These are phyloP conservation scores for Trachelus tabidus DNA, from an alignment of 2,888 invertebrate species.

Conservation along the genomic window DNA sequence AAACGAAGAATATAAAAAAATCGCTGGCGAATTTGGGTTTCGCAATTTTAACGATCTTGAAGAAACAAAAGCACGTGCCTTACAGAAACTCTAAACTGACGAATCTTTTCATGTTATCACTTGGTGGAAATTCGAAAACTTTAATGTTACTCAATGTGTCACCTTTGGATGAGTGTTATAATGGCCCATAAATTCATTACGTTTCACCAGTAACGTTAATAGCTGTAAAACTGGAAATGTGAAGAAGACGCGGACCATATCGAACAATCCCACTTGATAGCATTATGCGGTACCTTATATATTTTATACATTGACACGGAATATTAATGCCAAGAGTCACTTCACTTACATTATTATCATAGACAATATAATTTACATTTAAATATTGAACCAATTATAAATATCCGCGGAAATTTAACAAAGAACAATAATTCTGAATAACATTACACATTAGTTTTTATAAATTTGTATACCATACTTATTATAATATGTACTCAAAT, in stretches of 20 bases:
- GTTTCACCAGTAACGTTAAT: conserved; percentile 90
- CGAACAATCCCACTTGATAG: conserved; percentile 40
- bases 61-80: conserved; percentile 87
- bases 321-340: too few relatives aligned
- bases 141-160: conserved; percentile 93
- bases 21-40: conserved; percentile 80
- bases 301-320: too few relatives aligned
- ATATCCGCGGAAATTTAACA: too few relatives aligned
- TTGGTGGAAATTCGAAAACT: conserved; percentile 93
- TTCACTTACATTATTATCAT: too few relatives aligned
- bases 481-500: neutral
- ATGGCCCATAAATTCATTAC: conserved; percentile 89
- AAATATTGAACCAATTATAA: too few relatives aligned
- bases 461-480: too few relatives aligned
- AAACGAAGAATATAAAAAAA: conserved; percentile 88
- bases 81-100: conserved; percentile 92
- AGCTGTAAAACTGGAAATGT: conserved; percentile 82
- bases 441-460: too few relatives aligned
- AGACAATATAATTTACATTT: too few relatives aligned
- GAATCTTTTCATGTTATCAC: conserved; percentile 86
- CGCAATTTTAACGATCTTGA: conserved; percentile 83
- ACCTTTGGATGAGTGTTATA: conserved; percentile 84
- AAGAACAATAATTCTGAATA: too few relatives aligned
- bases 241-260: conserved; percentile 62
- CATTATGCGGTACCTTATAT: too few relatives aligned